A percentile compares a stretch with the other conserved stretches of the same genome.
Evolutionary conservation across 2,113 vertebrate genomes (phyloP).

Genomic region (Poeciliopsis prolifica): DNA sequence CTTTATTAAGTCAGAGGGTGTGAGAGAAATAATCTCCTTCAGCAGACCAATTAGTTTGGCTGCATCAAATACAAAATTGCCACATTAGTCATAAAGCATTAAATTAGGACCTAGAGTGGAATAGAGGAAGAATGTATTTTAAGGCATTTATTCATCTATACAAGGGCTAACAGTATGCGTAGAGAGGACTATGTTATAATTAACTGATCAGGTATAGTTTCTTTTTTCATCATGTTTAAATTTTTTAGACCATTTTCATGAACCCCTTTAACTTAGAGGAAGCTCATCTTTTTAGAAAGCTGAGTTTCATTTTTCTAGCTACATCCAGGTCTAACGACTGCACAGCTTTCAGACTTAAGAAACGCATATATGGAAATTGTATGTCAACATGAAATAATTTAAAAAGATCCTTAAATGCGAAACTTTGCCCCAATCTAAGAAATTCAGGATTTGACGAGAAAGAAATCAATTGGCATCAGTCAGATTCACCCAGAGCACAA

Average conservation of each 20-base stretch:
- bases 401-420: neutral
- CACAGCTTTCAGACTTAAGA: neutral
- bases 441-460: neutral
- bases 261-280: neutral
- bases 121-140: neutral
- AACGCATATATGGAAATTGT: neutral
- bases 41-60: slow-evolving; percentile 41
- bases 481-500: too few species aligned
- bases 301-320: neutral
- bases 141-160: neutral
- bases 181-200: neutral
- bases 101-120: neutral
- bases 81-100: slow-evolving; percentile 28
- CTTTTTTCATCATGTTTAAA: neutral
- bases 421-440: neutral
- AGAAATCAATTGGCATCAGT: neutral
- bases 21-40: slow-evolving; percentile 49
- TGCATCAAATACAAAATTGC: slow-evolving; percentile 45
- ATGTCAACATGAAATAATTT: neutral
- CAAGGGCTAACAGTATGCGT: neutral
- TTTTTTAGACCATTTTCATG: neutral
- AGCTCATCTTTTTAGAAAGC: neutral
- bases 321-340: neutral
- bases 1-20: slow-evolving; percentile 48
- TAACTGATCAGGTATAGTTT: neutral